Base-by-base conservation (phyloP, 2,113 vertebrate genomes). In the Apeltes quadracus region DNA sequence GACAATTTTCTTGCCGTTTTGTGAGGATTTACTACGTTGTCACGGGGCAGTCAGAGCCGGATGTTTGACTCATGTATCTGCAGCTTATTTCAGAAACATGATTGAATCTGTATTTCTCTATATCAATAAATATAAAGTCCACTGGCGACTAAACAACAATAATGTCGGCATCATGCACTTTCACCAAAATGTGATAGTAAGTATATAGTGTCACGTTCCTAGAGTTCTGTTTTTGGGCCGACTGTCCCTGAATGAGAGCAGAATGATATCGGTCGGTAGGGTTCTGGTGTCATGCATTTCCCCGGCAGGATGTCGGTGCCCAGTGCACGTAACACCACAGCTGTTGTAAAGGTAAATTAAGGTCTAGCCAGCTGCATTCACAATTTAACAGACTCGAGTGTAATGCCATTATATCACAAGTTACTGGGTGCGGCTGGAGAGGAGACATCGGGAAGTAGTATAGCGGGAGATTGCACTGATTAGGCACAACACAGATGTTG, bases 381-480 rank as follows among this genome's bases (percentile, higher is more conserved):
- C 83, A 74, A 61, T 87, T 86, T 59, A 83, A 79, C 53, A 51
- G 72, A 78, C 61, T 83, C 70, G 69, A 68, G 39, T 39, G 51
- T 81, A 80, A 90, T 78, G 61, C 67, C 56, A 80, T 89, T 85
- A 80, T 81, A 78, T 85, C 83, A 82, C 59, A 81, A 62, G 83
- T 81, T 72, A 78, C 76, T 34, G 72, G 76, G 74, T 84, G 87
- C 86, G 90, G 84, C 88, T 84, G 84, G 67, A 79, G 83, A 84
- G 50, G 22, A 58, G 36, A 56, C 63, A 78, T 58, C 27, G 46
- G 53, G 61, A 81, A 69, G 78, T 57, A 22, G 34, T 22, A 41
- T 41, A 38, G 61, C 61, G 63, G 62, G 58, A 57, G 68, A 76
- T 51, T 55, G 53, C n/a, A 55, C 20, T 48, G 64, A 83, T 72